Base-by-base conservation (phyloP, 2,888 invertebrate species). In the Andrena haemorrhoa region DNA sequence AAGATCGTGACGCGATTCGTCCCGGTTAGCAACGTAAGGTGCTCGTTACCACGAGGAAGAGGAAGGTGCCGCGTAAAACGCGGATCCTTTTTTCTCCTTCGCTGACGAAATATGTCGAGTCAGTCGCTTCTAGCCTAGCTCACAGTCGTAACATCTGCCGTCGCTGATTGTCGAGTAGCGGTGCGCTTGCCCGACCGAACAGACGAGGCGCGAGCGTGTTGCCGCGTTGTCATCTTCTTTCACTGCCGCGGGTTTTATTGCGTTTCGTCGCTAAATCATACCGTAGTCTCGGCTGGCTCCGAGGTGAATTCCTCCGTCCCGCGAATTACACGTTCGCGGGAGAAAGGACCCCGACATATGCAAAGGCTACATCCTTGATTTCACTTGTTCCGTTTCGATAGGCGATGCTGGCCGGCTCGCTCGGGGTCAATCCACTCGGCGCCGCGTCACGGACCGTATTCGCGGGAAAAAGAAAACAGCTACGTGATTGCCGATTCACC, bases 61-160 rank as follows among this genome's bases (percentile, higher is more conserved):
- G 86, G 84, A 86, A 88, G 87, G 84, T 82, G 83, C 86, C 84
- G 88, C 80, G 83, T 82, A 84, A 89, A 75, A 83, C 82, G 79
- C 61, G 56, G 3, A 33, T 20, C 41, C 41, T 49, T 56, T 69
- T 82, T 86, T 74, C 47, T 83, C n/a, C 26, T 61, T 71, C 49
- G 23, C 78, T 60, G 69, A 65, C 81, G 83, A 91, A 92, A 92
- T 90, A 86, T 91, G 92, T 89, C 90, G 92, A 92, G 92, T 92
- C 92, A 92, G 88, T 84, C 84, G 85, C 84, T 86, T 70, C 72
- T 71, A 83, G 83, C 83, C 83, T 82, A 80, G 85, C 89, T 86
- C 77, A 79, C 81, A 87, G 90, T 85, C 83, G 89, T 85, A 90
- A 90, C 91, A 91, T 91, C 91, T 91, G 90, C 83, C 83, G 86